Base-by-base conservation (phyloP, 1,140 invertebrate genomes). In the Stratiolaelaps scimitus region DNA sequence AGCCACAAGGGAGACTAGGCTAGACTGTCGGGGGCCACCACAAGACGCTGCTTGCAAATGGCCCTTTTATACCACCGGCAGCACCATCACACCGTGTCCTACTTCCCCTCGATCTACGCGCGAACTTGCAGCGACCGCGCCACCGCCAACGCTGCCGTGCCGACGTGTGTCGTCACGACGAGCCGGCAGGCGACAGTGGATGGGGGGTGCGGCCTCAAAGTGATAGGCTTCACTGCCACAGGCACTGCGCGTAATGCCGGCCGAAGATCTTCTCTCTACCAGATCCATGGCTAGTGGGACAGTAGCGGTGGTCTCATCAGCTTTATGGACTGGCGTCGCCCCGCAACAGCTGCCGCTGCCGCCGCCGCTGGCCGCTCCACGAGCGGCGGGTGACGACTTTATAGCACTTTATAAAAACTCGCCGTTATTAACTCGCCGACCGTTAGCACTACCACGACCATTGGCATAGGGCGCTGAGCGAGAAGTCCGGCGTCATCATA, bases 321-420 rank as follows among this genome's bases (percentile, higher is more conserved):
- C 34, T 40, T 40, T 40, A 40, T 40, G 34, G 34, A 40, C 5
- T 10, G 10, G 10, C 34, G 34, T 40, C 34, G 10, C 34, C 34
- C 47, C 47, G 47, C 47, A 20, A 28, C 15, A 7, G 47, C 23
- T 60, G 15, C 20, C 26, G 53, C 15, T 26, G 15, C 53, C 26
- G 23, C 26, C 4, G 15, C 4, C 15, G 26, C 4, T 6, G 19
- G 26, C 7, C 4, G 47, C 20, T 19, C 20, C 20, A 4, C 4
- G 26, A 34, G 26, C 1, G 53, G 26, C 4, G 26, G 26, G 2
- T 34, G 53, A 60, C 26, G 23, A 60, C 53, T 60, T 60, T 60
- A 60, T 60, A 60, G 34, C 20, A 34, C 53, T 60, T 60, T 60
- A 60, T 60, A 60, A 60, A 60, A 60, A 60, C 53, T 40, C 34